Evolutionary conservation across 2,888 invertebrate species (phyloP).

Genomic region (Cheilosia impressa): DNA sequence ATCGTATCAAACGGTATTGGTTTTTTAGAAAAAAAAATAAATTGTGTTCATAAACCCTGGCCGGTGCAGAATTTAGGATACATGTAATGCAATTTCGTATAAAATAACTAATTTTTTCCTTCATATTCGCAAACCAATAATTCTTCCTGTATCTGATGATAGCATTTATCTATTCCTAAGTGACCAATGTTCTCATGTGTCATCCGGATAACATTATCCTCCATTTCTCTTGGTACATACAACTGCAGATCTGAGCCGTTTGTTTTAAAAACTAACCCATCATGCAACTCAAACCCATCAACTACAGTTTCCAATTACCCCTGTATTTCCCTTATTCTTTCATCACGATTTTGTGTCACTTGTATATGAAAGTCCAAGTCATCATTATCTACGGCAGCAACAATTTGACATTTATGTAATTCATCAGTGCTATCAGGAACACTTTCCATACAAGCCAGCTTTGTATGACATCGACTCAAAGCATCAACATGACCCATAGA

Average conservation of each 20-base stretch:
- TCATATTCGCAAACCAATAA: slow-evolving; percentile 14
- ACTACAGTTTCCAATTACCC: slow-evolving; percentile 2
- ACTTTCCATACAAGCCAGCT: slow-evolving; percentile 5
- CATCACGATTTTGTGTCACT: slow-evolving; percentile 29
- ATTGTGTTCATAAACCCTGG: slow-evolving; percentile 4
- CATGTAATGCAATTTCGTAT: slow-evolving; percentile 19
- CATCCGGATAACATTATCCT: neutral
- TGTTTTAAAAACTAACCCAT: neutral
- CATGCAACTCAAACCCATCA: slow-evolving; percentile 32
- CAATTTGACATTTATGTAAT: slow-evolving; percentile 11
- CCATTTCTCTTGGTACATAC: slow-evolving; percentile 27
- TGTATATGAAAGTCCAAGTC: slow-evolving; percentile 17
- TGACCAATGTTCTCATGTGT: slow-evolving; percentile 19
- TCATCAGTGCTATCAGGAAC: neutral
- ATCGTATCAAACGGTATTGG: slow-evolving; percentile 11
- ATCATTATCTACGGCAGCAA: neutral
- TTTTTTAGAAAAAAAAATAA: neutral
- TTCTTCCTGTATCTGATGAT: slow-evolving; percentile 8
- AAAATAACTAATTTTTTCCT: slow-evolving; percentile 3
- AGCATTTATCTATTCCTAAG: slow-evolving; percentile 13
- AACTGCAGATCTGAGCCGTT: slow-evolving; percentile 6
- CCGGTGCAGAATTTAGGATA: slow-evolving; percentile 11
- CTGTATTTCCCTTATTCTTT: slow-evolving; percentile 11
- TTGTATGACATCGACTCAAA: slow-evolving; percentile 15
- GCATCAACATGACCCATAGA: slow-evolving; percentile 16